phyloP scores from a whole-genome alignment of 2,888 invertebrate species.

The Hemicrepidius hirtus region DNA sequence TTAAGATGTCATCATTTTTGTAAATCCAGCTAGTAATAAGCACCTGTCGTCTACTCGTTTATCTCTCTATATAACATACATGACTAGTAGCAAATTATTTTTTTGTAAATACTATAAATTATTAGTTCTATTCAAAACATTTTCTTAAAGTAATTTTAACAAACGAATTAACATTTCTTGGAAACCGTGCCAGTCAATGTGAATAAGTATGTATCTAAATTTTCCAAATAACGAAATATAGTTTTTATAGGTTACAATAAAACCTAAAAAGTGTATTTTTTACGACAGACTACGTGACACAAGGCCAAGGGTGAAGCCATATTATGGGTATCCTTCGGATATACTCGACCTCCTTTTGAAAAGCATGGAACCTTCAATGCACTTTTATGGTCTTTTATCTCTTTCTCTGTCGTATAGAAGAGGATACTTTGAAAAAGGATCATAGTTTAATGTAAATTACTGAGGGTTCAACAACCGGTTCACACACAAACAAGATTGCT shows the following conservation, averaged over 20 bases:
- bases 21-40: neutral
- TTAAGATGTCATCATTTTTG: neutral
- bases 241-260: conserved; percentile 31
- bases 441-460: conserved; percentile 45
- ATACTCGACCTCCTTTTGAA: conserved; percentile 25
- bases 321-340: conserved; percentile 16
- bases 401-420: conserved; percentile 28
- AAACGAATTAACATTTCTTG: too few relatives aligned
- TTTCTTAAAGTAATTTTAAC: too few relatives aligned
- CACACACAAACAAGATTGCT: conserved; percentile 39
- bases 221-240: conserved; percentile 1
- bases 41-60: neutral
- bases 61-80: neutral
- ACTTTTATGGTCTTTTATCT: conserved; percentile 32
- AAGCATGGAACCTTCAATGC: conserved; percentile 21
- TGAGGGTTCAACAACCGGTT: conserved; percentile 44
- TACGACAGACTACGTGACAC: conserved; percentile 30
- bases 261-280: conserved; percentile 15
- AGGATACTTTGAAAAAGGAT: conserved; percentile 29
- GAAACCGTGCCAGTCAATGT: neutral
- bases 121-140: too few relatives aligned
- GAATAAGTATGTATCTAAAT: neutral
- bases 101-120: too few relatives aligned
- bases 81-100: neutral
- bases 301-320: conserved; percentile 18